phyloP scores from a whole-genome alignment of 1,140 invertebrate species.

The Diachasma alloeum region DNA sequence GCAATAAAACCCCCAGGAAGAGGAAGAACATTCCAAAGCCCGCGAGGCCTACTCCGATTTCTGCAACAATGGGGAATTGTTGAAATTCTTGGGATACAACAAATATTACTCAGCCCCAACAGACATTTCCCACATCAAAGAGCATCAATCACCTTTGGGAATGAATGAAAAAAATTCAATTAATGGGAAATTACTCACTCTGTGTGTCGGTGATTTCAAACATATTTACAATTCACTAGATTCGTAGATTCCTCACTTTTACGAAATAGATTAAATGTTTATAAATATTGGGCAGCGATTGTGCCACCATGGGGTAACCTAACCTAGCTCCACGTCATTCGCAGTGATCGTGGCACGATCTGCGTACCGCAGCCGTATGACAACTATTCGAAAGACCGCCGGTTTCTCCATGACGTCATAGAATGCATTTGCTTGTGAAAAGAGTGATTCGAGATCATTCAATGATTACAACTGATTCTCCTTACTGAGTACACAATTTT shows the following conservation, averaged over 20 bases:
- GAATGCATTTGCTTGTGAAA: not conserved
- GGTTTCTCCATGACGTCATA: not conserved
- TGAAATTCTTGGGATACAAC: not conserved
- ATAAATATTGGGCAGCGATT: conserved; percentile 8
- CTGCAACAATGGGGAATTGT: conserved; percentile 67
- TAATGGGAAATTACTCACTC: conserved; percentile 66
- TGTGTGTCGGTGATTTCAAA: conserved; percentile 78
- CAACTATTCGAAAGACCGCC: conserved; percentile 3
- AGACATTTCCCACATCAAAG: not conserved
- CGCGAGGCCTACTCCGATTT: conserved; percentile 97
- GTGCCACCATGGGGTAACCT: conserved; percentile 34
- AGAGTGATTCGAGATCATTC: not conserved
- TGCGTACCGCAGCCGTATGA: conserved; percentile 5
- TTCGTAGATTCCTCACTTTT: not conserved
- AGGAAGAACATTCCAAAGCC: conserved; percentile 96
- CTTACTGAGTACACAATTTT: too few species aligned
- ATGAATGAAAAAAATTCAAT: not conserved
- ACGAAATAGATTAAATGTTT: not conserved
- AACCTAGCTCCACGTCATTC: conserved; percentile 64
- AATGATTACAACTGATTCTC: too few species aligned
- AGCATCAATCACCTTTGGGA: conserved; percentile 9
- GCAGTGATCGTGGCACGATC: conserved; percentile 33
- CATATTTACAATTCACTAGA: conserved; percentile 60
- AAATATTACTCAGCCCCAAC: not conserved
- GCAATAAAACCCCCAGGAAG: conserved; percentile 91